Conservation (phyloP, 2,888 invertebrate species). For the Pycnomerus fuliginosus region DNA sequence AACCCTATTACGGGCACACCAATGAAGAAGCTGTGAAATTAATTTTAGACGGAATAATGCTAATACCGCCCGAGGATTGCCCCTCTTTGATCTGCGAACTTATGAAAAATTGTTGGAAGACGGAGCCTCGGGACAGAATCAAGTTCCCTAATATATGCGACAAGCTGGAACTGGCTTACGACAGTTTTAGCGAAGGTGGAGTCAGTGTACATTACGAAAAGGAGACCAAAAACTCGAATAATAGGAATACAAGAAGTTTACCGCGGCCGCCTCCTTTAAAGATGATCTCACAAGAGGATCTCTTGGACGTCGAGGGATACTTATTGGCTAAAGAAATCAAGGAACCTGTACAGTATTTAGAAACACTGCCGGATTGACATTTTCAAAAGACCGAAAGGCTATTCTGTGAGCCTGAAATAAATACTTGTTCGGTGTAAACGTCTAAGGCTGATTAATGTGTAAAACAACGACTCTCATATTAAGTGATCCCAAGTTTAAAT, state of each 20-base stretch:
- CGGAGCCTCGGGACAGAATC: conserved; percentile 75
- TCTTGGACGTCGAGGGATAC: conserved; percentile 68
- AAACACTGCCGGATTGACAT: conserved; percentile 46
- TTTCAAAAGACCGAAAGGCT: conserved; percentile 4
- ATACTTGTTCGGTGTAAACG: conserved; percentile 12
- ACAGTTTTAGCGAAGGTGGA: conserved; percentile 24
- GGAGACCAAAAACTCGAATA: conserved; percentile 30
- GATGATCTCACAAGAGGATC: conserved; percentile 44
- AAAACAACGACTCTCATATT: no score
- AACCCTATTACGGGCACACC: conserved; percentile 88
- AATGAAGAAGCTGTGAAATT: conserved; percentile 84
- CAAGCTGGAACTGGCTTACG: conserved; percentile 57
- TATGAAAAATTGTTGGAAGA: conserved; percentile 80
- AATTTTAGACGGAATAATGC: conserved; percentile 75
- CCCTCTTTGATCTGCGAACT: conserved; percentile 70
- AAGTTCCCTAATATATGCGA: conserved; percentile 70
- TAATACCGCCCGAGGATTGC: conserved; percentile 78
- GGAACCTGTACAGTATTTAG: conserved; percentile 49
- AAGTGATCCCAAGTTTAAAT: no score
- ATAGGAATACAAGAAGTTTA: conserved; percentile 43
- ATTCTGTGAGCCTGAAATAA: conserved; percentile 10
- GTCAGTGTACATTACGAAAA: conserved; percentile 31
- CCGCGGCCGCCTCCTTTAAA: conserved; percentile 61
- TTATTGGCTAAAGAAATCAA: conserved; percentile 58
- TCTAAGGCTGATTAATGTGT: no score